These are phyloP conservation scores for Neoitamus cyanurus DNA, from an alignment of 2,888 invertebrate genomes.

Conservation along the genomic window DNA sequence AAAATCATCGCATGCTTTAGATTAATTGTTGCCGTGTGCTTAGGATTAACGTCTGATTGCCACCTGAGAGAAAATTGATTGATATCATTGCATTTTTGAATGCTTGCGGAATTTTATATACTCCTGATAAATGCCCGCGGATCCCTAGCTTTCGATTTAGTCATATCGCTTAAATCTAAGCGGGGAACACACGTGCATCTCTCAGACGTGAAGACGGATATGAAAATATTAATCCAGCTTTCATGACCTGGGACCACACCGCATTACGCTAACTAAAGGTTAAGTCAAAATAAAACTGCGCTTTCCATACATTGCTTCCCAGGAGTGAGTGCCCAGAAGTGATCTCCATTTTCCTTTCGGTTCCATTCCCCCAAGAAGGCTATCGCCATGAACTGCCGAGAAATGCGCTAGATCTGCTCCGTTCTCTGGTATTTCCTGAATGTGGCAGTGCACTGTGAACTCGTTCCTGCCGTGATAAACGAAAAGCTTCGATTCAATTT, in stretches of 20 bases:
- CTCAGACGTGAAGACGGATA: too few species aligned
- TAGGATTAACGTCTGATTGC: conserved; percentile 65
- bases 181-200: too few species aligned
- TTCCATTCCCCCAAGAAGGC: conserved; percentile 68
- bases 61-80: conserved; percentile 67
- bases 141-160: too few species aligned
- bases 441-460: conserved; percentile 80
- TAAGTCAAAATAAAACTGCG: not conserved
- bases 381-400: conserved; percentile 77
- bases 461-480: conserved; percentile 81
- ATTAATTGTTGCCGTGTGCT: conserved; percentile 74
- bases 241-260: too few species aligned
- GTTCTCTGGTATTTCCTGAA: conserved; percentile 87
- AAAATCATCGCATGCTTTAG: conserved; percentile 72
- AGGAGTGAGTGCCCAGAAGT: conserved; percentile 69
- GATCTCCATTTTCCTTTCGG: conserved; percentile 59
- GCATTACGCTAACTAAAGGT: too few species aligned
- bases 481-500: conserved; percentile 71
- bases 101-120: too few species aligned
- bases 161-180: too few species aligned
- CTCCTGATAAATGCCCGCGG: too few species aligned
- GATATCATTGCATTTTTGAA: not conserved
- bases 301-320: conserved; percentile 68
- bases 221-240: too few species aligned
- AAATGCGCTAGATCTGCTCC: conserved; percentile 88